phyloP scores from a whole-genome alignment of 2,113 vertebrate genomes.

The Rhea americana region DNA sequence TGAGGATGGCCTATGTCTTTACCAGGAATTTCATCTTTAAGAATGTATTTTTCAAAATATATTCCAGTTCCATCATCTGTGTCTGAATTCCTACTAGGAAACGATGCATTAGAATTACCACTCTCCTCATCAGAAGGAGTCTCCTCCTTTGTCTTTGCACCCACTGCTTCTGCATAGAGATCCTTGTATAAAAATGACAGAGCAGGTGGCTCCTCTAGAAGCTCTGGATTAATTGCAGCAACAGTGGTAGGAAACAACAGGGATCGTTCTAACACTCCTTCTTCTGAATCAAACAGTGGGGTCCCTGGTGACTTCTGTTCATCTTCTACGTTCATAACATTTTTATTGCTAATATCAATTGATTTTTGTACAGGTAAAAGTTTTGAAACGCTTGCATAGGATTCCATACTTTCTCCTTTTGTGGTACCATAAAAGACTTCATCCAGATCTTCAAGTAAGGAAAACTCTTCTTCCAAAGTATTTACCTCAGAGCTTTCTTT shows the following conservation, averaged over 20 bases:
- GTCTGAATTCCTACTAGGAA: constrained; percentile 84
- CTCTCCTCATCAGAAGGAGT: constrained; percentile 84
- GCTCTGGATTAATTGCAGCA: constrained; percentile 84
- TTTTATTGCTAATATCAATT: constrained; percentile 35
- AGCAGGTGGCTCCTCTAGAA: constrained; percentile 89
- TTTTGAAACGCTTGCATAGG: constrained; percentile 32
- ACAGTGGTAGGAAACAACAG: constrained; percentile 84
- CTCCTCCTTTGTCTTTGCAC: constrained; percentile 81
- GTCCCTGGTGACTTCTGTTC: constrained; percentile 76
- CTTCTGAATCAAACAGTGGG: constrained; percentile 83
- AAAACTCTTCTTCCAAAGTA: constrained; percentile 80
- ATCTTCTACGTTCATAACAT: constrained; percentile 25
- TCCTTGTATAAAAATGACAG: constrained; percentile 91
- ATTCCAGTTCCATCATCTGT: constrained; percentile 85
- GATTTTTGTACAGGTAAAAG: constrained; percentile 39
- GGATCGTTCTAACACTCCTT: constrained; percentile 84
- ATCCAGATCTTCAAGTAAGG: constrained; percentile 83
- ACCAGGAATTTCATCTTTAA: constrained; percentile 87
- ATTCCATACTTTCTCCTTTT: constrained; percentile 42
- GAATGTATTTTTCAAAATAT: constrained; percentile 91
- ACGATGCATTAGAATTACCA: constrained; percentile 80
- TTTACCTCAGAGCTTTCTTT: constrained; percentile 68
- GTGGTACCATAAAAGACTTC: constrained; percentile 86
- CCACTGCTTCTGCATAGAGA: constrained; percentile 87
- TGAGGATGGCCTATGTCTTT: constrained; percentile 40